Conservation (phyloP, 2,113 vertebrate species). For the Quiscalus mexicanus region DNA sequence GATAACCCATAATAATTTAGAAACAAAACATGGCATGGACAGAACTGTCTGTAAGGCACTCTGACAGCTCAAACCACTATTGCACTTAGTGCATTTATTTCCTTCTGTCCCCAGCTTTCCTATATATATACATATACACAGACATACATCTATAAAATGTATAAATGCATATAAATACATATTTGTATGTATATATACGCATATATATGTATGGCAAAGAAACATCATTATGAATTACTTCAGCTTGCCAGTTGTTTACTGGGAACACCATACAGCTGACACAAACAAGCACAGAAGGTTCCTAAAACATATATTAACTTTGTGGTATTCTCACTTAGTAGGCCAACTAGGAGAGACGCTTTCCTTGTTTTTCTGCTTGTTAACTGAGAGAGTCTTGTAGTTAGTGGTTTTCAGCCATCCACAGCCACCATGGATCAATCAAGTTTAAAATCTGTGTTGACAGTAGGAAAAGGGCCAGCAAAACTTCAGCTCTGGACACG, state of each 20-base stretch:
- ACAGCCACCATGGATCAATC: no score
- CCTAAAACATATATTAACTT: neutral
- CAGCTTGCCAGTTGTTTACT: neutral
- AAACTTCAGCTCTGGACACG: neutral
- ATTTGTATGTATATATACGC: neutral
- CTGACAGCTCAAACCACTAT: neutral
- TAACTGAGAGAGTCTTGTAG: neutral
- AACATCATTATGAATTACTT: neutral
- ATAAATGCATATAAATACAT: neutral
- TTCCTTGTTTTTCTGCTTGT: neutral
- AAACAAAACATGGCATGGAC: neutral
- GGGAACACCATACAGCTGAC: neutral
- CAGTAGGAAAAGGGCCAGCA: neutral
- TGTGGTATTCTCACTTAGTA: neutral
- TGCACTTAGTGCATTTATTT: neutral
- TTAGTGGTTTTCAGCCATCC: neutral
- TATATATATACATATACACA: neutral
- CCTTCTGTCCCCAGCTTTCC: neutral
- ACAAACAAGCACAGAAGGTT: neutral
- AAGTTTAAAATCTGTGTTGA: neutral
- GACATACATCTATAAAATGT: neutral
- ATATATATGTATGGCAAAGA: neutral
- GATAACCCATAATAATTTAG: neutral
- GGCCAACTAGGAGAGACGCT: rapidly evolving
- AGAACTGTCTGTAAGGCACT: neutral